A percentile compares a stretch with the other conserved stretches of the same genome.
These are phyloP conservation scores for Drosophila koepferae DNA, from an alignment of 2,888 invertebrate genomes.

Conservation along the genomic window DNA sequence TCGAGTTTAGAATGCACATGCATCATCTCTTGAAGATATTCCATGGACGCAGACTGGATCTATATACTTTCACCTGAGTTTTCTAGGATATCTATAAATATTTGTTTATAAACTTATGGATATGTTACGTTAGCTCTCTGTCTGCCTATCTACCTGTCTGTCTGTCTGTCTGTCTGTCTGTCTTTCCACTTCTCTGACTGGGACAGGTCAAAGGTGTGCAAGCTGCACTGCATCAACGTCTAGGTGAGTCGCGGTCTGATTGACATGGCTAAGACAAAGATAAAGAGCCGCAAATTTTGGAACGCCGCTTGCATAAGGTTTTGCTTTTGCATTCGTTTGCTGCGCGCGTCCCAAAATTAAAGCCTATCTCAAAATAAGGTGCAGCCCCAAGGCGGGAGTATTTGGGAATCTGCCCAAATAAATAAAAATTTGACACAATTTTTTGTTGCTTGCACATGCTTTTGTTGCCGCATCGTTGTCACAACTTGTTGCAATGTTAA, in stretches of 20 bases:
- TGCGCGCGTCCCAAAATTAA: slow-evolving; percentile 66
- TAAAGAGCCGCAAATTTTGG: slow-evolving; percentile 78
- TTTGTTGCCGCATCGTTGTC: slow-evolving; percentile 31
- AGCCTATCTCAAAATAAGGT: slow-evolving; percentile 61
- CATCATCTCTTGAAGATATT: not conserved
- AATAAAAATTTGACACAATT: slow-evolving; percentile 70
- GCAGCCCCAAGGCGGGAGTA: slow-evolving; percentile 51
- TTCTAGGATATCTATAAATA: no score
- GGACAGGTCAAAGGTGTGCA: slow-evolving; percentile 69
- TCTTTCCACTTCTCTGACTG: not conserved
- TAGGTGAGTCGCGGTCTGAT: slow-evolving; percentile 58
- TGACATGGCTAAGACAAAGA: slow-evolving; percentile 78
- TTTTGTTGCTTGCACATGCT: slow-evolving; percentile 25
- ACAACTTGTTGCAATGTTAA: slow-evolving; percentile 34
- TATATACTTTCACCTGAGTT: no score
- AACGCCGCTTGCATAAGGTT: slow-evolving; percentile 70
- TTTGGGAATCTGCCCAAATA: slow-evolving; percentile 66
- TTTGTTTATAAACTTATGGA: not conserved
- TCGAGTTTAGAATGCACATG: not conserved
- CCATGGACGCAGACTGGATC: not conserved
- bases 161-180: slow-evolving; percentile 11
- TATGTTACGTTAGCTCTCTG: slow-evolving; percentile 13
- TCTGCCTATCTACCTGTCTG: slow-evolving; percentile 5
- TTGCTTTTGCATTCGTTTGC: slow-evolving; percentile 56
- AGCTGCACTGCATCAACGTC: slow-evolving; percentile 71